phyloP scores from a whole-genome alignment of 2,113 vertebrate genomes.

The Dissostichus mawsoni region DNA sequence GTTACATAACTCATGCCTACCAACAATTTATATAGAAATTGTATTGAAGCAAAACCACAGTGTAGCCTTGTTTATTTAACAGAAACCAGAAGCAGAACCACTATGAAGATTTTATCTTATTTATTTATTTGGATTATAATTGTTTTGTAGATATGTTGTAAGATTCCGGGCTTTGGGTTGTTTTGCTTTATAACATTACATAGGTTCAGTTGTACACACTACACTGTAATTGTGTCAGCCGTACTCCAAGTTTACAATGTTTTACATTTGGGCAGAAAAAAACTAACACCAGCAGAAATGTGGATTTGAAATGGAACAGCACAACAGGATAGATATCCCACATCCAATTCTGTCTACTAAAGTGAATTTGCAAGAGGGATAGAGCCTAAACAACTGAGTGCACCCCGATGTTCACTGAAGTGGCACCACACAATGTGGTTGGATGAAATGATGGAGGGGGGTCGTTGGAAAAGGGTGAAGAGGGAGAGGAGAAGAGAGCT shows the following conservation, averaged over 20 bases:
- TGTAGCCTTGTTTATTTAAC: neutral
- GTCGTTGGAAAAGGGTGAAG: slow-evolving; percentile 9
- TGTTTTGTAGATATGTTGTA: neutral
- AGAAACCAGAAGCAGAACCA: neutral
- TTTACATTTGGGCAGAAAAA: slow-evolving; percentile 25
- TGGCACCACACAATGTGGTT: slow-evolving; percentile 62
- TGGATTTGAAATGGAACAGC: slow-evolving; percentile 46
- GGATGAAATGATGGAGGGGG: slow-evolving; percentile 51
- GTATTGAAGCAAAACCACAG: neutral
- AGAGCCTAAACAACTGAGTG: slow-evolving; percentile 55
- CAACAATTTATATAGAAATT: neutral
- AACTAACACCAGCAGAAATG: neutral
- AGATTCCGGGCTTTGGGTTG: neutral
- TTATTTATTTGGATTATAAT: neutral
- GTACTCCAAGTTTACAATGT: neutral
- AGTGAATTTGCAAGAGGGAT: slow-evolving; percentile 70
- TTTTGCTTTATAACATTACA: neutral
- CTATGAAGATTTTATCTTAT: neutral
- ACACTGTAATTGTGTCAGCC: neutral
- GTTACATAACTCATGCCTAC: slow-evolving; percentile 9
- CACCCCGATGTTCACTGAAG: slow-evolving; percentile 63
- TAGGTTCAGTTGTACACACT: neutral
- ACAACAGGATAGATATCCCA: slow-evolving; percentile 48
- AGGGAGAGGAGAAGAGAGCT: slow-evolving; percentile 37
- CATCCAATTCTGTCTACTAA: slow-evolving; percentile 60